Conservation (phyloP, 1,140 invertebrate species). For the Caerostris darwini region DNA sequence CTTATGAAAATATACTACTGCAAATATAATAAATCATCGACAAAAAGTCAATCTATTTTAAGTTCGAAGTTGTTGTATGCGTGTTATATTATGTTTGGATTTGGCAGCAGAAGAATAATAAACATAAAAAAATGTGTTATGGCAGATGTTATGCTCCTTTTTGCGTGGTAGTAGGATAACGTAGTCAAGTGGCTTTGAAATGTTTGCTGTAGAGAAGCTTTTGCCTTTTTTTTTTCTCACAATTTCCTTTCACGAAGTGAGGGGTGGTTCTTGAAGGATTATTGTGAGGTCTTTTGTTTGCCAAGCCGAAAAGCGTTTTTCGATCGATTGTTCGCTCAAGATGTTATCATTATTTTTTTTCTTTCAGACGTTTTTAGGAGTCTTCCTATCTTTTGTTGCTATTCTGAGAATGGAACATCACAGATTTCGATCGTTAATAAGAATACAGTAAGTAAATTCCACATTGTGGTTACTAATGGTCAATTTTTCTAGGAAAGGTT, state of each 20-base stretch:
- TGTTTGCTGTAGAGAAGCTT: background rate
- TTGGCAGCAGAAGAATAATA: background rate
- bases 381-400: background rate
- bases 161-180: background rate
- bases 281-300: constrained; percentile 28
- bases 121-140: background rate
- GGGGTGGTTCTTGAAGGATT: constrained; percentile 1
- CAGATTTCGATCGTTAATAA: background rate
- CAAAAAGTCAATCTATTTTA: constrained; percentile 23
- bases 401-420: background rate
- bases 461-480: background rate
- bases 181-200: constrained; percentile 14
- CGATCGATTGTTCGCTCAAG: background rate
- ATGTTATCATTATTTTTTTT: background rate
- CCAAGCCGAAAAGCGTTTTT: constrained; percentile 15
- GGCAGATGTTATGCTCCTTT: background rate
- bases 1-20: too few species aligned
- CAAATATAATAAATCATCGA: too few species aligned
- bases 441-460: constrained; percentile 16
- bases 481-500: background rate
- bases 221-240: background rate
- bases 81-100: background rate
- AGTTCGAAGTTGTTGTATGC: background rate
- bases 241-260: background rate
- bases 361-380: background rate